Percentiles rank a stretch among this genome's conserved stretches.
Evolutionary conservation across 2,888 invertebrate species (phyloP).

Genomic region (Gymnocheta viridis): DNA sequence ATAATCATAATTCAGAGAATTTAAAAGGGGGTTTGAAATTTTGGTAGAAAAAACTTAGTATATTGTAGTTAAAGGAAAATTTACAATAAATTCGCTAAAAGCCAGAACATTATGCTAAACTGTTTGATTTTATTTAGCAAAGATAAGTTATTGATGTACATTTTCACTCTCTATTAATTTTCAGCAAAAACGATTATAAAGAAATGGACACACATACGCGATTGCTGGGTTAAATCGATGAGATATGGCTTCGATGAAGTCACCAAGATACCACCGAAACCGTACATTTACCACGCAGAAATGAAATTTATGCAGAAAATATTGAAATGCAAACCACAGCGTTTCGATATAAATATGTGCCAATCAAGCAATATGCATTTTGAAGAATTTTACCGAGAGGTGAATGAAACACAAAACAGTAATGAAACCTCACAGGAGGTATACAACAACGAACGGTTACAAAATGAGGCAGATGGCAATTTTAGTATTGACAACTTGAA

Average conservation of each 20-base stretch:
- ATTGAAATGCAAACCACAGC: conserved; percentile 38
- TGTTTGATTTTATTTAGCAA: too few relatives aligned
- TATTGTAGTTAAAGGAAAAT: too few relatives aligned
- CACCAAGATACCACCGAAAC: conserved; percentile 46
- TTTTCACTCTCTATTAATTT: background rate
- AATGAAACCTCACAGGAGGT: background rate
- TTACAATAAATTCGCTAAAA: too few relatives aligned
- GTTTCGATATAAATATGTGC: background rate
- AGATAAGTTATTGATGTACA: too few relatives aligned
- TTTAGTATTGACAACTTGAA: conserved; percentile 1
- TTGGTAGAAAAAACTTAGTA: too few relatives aligned
- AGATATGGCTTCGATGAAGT: conserved; percentile 54
- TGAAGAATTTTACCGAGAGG: conserved; percentile 31
- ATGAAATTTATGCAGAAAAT: conserved; percentile 60
- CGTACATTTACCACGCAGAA: conserved; percentile 56
- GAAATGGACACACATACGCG: conserved; percentile 63
- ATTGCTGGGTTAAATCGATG: conserved; percentile 60
- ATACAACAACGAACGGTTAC: background rate
- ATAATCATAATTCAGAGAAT: too few relatives aligned
- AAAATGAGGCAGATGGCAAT: background rate
- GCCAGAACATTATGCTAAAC: too few relatives aligned
- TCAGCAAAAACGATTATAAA: conserved; percentile 40
- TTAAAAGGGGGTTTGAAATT: too few relatives aligned
- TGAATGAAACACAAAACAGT: background rate
- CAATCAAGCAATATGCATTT: background rate